Base-by-base conservation (phyloP, 2,797 vertebrate species). In the Natrix natrix region DNA sequence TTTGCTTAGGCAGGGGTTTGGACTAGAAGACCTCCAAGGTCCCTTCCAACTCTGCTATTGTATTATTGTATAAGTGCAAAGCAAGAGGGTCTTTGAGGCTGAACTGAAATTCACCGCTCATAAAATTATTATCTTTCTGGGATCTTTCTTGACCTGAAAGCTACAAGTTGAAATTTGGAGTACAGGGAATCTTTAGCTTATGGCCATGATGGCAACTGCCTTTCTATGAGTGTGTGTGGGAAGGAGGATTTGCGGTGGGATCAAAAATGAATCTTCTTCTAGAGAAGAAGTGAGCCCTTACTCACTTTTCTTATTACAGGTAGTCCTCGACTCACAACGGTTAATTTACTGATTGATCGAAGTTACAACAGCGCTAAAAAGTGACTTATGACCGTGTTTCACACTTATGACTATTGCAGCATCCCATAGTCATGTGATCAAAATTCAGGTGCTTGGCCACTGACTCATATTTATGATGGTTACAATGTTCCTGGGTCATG, bases 91-190 rank as follows among this genome's bases (percentile, higher is more conserved):
- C 55, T 88, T 14, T 56, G 43, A 88, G 55, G 60, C 57, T 10
- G 55, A 78, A 6, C 10, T 60, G 13, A 78, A 91, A 48, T 28
- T 26, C 12, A 32, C n/a, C 0, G 0, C 0, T 1, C 2, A 66
- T 91, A 37, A 61, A 4, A 93, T 86, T n/a, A 63, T 60, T 63
- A 48, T 2, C 26, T 86, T 57, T 28, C 52, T n/a, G 17, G 8
- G 24, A 28, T 20, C 14, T 88, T 55, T 24, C 37, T 61, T 69
- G 61, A 17, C 26, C 57, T 1, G 12, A 37, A 32, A 28, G 94
- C 28, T 94, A 57, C 14, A 89, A 91, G 11, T 69, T 16, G 63
- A 91, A 91, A 91, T 28, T 56, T 2, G 3, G 32, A 0, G 26
- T 0, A 74, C 2, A 57, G n/a, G 26, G 26, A 52, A n/a, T 69